Conservation (phyloP, 2,113 vertebrate species). For the Neolamprologus toae region DNA sequence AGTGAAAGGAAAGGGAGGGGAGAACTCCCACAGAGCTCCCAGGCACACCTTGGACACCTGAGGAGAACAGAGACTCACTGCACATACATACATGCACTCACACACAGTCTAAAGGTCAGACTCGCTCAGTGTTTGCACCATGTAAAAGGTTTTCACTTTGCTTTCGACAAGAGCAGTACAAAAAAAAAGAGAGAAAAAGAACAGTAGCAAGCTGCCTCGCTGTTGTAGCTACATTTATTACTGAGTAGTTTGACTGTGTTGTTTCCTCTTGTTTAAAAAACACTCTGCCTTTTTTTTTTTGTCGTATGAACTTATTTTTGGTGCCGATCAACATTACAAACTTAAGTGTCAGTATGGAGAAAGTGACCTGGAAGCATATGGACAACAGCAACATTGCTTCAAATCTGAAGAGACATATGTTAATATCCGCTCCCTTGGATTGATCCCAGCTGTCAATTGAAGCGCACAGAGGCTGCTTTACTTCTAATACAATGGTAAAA, state of each 20-base stretch:
- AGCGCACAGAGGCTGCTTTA: not conserved
- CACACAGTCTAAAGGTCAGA: conserved; percentile 28
- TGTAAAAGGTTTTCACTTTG: conserved; percentile 31
- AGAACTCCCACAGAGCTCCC: conserved; percentile 79
- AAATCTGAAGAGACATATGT: conserved; percentile 24
- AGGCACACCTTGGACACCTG: conserved; percentile 78
- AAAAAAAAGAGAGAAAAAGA: not conserved
- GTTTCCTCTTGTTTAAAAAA: not conserved
- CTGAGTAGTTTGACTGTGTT: not conserved
- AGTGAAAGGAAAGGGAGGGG: conserved; percentile 63
- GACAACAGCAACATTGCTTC: not conserved
- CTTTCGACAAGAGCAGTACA: conserved; percentile 7
- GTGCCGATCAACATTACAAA: not conserved
- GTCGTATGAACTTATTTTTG: not conserved
- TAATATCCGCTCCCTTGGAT: conserved; percentile 4
- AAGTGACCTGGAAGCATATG: not conserved
- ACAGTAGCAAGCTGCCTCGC: not conserved
- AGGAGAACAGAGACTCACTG: conserved; percentile 21
- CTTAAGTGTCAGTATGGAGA: not conserved
- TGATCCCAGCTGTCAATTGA: conserved; percentile 2
- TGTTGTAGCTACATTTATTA: not conserved
- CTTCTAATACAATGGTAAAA: not conserved
- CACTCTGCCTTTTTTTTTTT: not conserved
- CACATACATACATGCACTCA: not conserved
- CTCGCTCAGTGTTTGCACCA: conserved; percentile 10